Evolutionary conservation across 2,113 vertebrate species (phyloP), one percentile per base, ranked within the genome.

Genomic region (Phrynosoma platyrhinos): DNA sequence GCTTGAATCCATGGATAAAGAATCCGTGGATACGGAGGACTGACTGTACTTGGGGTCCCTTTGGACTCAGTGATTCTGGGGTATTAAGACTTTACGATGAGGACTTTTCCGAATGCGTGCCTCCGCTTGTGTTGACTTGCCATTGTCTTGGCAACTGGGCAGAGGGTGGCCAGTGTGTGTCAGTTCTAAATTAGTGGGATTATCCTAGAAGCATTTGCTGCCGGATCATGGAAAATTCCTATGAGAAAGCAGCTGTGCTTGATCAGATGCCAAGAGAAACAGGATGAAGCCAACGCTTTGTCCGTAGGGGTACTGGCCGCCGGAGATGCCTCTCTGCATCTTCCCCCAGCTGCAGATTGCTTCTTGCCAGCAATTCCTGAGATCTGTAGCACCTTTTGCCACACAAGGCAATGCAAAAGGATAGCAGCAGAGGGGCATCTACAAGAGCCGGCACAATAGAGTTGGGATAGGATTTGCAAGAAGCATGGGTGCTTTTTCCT

Each of bases 151-250:
- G 40, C 75, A 68, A 53, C 76, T 25, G 66, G 75, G 64, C 25
- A n/a, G 79, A 58, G 40, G 12, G 52, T 42, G 84, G 85, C 90
- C 90, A 83, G n/a, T 42, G 89, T 32, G 89, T 84, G 42, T n/a
- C 16, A 47, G 42, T 52, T n/a, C n/a, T 55, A 69, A 58, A 92
- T 81, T 1, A 0, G 52, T 78, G 0, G 0, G 42, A 72, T 91
- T 77, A 89, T 93, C 87, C 84, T 83, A 2, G 92, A 30, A 89
- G 36, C 84, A 80, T 93, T 91, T 91, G 91, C 84, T 84, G 89
- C 82, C 0, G 90, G 94, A 91, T 94, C 87, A 95, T 93, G 94
- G 95, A 95, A 96, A 95, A 94, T 93, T 94, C 92, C 93, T 94
- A n/a, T 0, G 52, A 90, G 82, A 83, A 91, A 83, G 76, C 32